Evolutionary conservation across 2,888 invertebrate genomes (phyloP).

Genomic region (Tenodera sinensis): DNA sequence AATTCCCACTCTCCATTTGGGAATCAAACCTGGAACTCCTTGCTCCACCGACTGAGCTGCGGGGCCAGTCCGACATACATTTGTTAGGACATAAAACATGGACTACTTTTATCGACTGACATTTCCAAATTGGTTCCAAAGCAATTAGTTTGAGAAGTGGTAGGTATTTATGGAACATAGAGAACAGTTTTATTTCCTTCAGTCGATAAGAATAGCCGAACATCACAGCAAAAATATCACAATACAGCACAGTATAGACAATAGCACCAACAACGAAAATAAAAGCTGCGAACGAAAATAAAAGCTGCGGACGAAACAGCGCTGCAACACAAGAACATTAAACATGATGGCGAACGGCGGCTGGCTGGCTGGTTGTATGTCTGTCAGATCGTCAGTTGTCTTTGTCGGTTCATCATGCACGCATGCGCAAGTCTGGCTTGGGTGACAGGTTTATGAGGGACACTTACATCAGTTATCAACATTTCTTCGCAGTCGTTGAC

Average conservation of each 20-base stretch:
- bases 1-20: too few species aligned
- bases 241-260: background rate
- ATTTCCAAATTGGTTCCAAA: too few species aligned
- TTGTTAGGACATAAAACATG: too few species aligned
- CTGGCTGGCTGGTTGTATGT: too few species aligned
- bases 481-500: conserved; percentile 92
- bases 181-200: too few species aligned
- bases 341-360: background rate
- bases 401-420: background rate
- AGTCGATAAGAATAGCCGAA: background rate
- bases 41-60: too few species aligned
- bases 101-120: too few species aligned
- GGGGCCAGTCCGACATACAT: too few species aligned
- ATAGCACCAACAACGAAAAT: background rate
- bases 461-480: conserved; percentile 82
- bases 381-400: background rate
- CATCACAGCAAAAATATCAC: background rate
- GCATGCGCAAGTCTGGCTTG: background rate
- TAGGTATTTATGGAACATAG: too few species aligned
- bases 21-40: too few species aligned
- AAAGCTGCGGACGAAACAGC: background rate
- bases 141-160: too few species aligned
- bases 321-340: background rate
- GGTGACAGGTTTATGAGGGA: conserved; percentile 28
- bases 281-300: background rate